These are phyloP conservation scores for Drosophila trapezifrons DNA, from an alignment of 1,140 invertebrate species.

Conservation along the genomic window DNA sequence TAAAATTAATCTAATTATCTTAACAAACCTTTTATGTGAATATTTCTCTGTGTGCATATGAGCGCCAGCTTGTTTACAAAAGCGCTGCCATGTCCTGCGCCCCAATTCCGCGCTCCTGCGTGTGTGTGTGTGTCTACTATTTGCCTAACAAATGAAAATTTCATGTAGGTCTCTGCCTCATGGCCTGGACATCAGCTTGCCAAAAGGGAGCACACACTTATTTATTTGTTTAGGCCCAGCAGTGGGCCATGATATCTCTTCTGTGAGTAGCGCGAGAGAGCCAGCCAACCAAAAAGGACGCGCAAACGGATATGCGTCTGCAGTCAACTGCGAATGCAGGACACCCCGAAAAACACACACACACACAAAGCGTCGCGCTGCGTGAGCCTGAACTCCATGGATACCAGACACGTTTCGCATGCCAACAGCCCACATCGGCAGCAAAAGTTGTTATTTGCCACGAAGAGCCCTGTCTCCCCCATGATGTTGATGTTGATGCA, in stretches of 20 bases:
- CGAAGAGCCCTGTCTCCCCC: constrained; percentile 7
- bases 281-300: constrained; percentile 53
- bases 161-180: constrained; percentile 57
- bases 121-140: constrained; percentile 55
- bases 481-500: constrained; percentile 40
- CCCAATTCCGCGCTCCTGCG: constrained; percentile 36
- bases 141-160: constrained; percentile 82
- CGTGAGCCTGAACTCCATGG: constrained; percentile 27
- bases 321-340: constrained; percentile 70
- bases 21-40: neutral
- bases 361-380: constrained; percentile 6
- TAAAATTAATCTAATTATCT: neutral
- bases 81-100: constrained; percentile 43
- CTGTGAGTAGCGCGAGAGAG: constrained; percentile 1
- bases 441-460: constrained; percentile 53
- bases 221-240: constrained; percentile 81
- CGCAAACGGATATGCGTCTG: constrained; percentile 73
- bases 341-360: constrained; percentile 36
- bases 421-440: constrained; percentile 44
- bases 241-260: constrained; percentile 67
- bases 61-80: constrained; percentile 58
- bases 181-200: constrained; percentile 69
- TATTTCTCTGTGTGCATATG: constrained; percentile 1
- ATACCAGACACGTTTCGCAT: constrained; percentile 61
- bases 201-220: constrained; percentile 74